Evolutionary conservation across 2,113 vertebrate species (phyloP).

Genomic region (Toxotes chatareus): DNA sequence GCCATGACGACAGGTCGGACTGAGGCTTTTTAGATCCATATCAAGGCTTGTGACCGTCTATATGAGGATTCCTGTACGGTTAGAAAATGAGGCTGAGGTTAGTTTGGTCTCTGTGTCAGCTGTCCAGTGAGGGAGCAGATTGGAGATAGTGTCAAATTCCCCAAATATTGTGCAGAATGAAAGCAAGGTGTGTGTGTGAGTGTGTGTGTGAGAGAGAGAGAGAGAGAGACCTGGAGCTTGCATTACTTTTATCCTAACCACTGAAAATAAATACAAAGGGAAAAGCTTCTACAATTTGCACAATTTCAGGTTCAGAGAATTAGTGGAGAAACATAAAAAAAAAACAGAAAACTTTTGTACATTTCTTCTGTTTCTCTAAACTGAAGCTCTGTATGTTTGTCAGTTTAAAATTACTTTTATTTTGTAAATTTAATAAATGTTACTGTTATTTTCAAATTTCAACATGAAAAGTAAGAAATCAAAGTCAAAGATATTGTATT

Average conservation of each 20-base stretch:
- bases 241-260: no score
- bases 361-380: background rate
- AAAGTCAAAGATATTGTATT: background rate
- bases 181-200: constrained; percentile 6
- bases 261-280: no score
- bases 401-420: background rate
- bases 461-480: background rate
- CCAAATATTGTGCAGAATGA: constrained; percentile 27
- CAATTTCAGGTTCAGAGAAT: background rate
- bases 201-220: background rate
- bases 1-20: constrained; percentile 53
- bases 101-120: constrained; percentile 70
- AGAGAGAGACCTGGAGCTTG: no score
- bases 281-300: no score
- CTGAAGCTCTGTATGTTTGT: no score
- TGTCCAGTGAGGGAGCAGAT: constrained; percentile 46
- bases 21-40: constrained; percentile 71
- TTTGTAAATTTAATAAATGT: background rate
- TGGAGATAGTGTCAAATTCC: constrained; percentile 55
- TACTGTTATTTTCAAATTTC: background rate
- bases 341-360: no score
- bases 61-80: constrained; percentile 53
- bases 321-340: background rate
- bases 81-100: constrained; percentile 50
- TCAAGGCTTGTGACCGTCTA: constrained; percentile 47